phyloP scores from a whole-genome alignment of 2,113 vertebrate genomes.

The Lophura nycthemera region DNA sequence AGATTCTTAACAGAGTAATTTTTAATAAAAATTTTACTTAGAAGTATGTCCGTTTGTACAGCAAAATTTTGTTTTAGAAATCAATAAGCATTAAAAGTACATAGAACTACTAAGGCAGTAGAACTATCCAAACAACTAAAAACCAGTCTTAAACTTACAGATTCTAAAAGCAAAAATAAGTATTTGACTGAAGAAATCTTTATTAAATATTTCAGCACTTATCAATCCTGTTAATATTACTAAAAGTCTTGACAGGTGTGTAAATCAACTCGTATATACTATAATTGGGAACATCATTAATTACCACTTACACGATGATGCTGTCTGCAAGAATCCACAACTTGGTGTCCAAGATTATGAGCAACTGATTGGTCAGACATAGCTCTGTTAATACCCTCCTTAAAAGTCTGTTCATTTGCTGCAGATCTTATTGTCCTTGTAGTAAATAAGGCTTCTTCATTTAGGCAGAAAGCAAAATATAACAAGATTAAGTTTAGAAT shows the following conservation, averaged over 20 bases:
- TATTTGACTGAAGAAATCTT: neutral
- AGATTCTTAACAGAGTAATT: neutral
- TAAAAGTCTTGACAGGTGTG: neutral
- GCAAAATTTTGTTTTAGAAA: neutral
- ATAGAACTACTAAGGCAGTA: neutral
- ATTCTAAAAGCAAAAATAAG: neutral
- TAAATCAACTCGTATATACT: neutral
- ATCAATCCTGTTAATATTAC: neutral
- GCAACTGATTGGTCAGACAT: constrained; percentile 72
- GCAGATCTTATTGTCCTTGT: constrained; percentile 76
- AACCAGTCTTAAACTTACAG: neutral
- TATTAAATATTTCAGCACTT: neutral
- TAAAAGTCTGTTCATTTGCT: constrained; percentile 18
- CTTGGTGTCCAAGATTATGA: constrained; percentile 72
- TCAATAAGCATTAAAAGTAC: neutral
- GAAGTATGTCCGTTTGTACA: neutral
- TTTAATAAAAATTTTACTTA: neutral
- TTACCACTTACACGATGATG: constrained; percentile 66
- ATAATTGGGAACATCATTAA: neutral
- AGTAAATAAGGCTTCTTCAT: constrained; percentile 74
- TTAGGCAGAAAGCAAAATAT: constrained; percentile 44
- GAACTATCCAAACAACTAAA: neutral
- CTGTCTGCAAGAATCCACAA: constrained; percentile 30
- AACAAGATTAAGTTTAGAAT: neutral
- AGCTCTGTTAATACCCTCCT: constrained; percentile 4